Evolutionary conservation across 2,797 vertebrate genomes (phyloP), one percentile per base, ranked within the genome.

Genomic region (Neosilurus hyrtlii): DNA sequence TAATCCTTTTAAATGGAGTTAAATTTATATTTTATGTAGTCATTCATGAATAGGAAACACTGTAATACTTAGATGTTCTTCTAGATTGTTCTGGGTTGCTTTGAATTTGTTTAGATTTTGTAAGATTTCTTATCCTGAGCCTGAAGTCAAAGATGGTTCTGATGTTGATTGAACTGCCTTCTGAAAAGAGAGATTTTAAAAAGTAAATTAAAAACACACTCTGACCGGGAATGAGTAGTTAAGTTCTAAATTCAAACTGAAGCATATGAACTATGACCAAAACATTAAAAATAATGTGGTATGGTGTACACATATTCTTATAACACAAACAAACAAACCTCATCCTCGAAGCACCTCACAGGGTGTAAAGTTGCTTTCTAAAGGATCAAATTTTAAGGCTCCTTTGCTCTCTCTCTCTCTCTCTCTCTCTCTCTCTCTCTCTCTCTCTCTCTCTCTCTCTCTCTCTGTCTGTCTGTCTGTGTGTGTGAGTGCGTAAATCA

Each of bases 191-290:
- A 43, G 37, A 4, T 59, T 61, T 59, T 52, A 2, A 2, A n/a
- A 43, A 16, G 14, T 61, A 49, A 62, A 49, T 77, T 26, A 26
- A 62, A 77, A 83, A 59, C 56, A 72, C 67, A 12, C 82, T 65
- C 37, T 79, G n/a, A 62, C 37, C 22, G 3, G 16, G 16, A 2
- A 14, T 78, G 65, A 61, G 54, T 30, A 43, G 62, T 71, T 63
- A 79, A 24, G 22, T 11, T 83, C 35, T 54, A 9, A 71, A 37
- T 57, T 77, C 49, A 57, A 72, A 56, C 26, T 35, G 35, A 72
- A 65, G 24, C 24, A 77, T 30, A 24, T 77, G 59, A 76, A 6
- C 14, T 61, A 16, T 62, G 30, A 37, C 72, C 72, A 74, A 57
- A 74, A 16, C 18, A 76, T 7, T 37, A 9, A 59, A 37, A 59